Conservation (phyloP, 2,113 vertebrate species). For the Thalassarche chlororhynchos region DNA sequence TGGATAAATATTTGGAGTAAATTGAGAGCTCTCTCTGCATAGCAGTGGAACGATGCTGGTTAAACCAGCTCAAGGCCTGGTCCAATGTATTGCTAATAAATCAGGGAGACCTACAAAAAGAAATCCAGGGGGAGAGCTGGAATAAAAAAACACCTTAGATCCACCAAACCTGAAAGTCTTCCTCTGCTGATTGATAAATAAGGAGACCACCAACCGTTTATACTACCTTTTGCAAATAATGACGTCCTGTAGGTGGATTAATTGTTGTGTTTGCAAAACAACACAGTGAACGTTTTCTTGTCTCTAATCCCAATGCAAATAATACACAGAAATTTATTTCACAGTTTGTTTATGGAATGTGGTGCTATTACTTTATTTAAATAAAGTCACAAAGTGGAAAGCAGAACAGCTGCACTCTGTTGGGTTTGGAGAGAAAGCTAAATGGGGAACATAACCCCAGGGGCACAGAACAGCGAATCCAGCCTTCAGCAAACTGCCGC, state of each 20-base stretch:
- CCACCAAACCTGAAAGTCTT: background rate
- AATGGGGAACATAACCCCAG: slow-evolving; percentile 23
- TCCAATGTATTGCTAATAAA: background rate
- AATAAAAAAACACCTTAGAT: background rate
- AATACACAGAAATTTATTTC: background rate
- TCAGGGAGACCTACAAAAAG: background rate
- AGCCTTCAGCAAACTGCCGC: background rate
- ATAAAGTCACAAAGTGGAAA: background rate
- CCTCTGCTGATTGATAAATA: background rate
- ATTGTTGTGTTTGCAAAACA: background rate
- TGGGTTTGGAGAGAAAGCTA: slow-evolving; percentile 3
- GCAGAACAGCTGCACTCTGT: background rate
- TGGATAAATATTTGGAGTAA: background rate
- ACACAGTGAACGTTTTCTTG: background rate
- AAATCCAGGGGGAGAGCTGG: background rate
- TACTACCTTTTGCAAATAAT: background rate
- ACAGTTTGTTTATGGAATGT: background rate
- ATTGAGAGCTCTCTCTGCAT: background rate
- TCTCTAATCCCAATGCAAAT: slow-evolving; percentile 1
- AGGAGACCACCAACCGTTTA: background rate
- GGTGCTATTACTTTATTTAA: background rate
- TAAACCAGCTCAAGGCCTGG: background rate
- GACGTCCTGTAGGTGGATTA: background rate
- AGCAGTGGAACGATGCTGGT: background rate
- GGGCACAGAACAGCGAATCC: slow-evolving; percentile 19